These are phyloP conservation scores for Trochalopteron elliotii DNA, from an alignment of 2,113 vertebrate genomes.

Conservation along the genomic window DNA sequence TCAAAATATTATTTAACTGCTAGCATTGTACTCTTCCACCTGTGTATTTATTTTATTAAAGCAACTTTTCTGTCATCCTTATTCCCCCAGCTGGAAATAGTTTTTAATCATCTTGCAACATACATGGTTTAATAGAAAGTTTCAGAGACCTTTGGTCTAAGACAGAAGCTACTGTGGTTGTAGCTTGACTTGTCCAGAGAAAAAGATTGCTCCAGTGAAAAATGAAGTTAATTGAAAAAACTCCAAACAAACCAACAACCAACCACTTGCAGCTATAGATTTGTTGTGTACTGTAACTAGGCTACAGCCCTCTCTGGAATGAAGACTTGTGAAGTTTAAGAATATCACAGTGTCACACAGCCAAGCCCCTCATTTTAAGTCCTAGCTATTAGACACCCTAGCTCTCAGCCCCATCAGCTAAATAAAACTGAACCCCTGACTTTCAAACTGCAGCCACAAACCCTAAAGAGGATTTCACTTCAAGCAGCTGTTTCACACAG, in stretches of 20 bases:
- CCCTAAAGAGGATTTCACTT: neutral
- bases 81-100: accelerated
- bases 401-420: neutral
- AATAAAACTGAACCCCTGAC: neutral
- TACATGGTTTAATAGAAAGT: neutral
- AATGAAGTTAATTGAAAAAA: neutral
- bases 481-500: neutral
- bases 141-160: neutral
- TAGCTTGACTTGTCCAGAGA: neutral
- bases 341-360: accelerated
- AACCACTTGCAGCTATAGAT: neutral
- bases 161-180: neutral
- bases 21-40: neutral
- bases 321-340: neutral
- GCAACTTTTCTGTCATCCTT: neutral
- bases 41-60: neutral
- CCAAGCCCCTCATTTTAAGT: neutral
- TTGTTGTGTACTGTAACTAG: neutral
- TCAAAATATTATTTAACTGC: neutral
- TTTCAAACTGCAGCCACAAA: neutral
- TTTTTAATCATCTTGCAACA: neutral
- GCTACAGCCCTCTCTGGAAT: neutral
- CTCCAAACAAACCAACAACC: neutral
- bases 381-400: neutral
- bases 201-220: neutral